A percentile compares a stretch with the other conserved stretches of the same genome.
These are phyloP conservation scores for Sinotaia quadrata DNA, from an alignment of 2,888 invertebrate genomes.

Conservation along the genomic window DNA sequence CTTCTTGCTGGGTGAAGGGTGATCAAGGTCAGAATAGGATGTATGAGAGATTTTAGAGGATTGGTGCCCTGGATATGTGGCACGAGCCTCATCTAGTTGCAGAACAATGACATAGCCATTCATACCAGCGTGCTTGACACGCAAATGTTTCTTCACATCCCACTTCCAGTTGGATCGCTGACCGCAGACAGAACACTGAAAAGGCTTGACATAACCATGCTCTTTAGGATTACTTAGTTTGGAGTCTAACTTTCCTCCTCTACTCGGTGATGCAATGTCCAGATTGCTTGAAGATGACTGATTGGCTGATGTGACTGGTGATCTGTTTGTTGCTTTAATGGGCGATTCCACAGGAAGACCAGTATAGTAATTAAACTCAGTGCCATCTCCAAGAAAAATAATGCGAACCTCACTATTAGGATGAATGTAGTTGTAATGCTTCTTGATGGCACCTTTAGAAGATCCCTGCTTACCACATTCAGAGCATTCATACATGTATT, in stretches of 20 bases:
- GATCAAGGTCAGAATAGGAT: neutral
- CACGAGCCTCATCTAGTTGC: conserved; percentile 64
- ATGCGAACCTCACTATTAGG: conserved; percentile 58
- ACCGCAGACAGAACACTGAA: conserved; percentile 93
- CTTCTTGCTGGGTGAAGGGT: neutral
- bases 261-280: neutral
- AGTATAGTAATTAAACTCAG: conserved; percentile 42
- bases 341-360: conserved; percentile 9
- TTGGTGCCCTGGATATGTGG: conserved; percentile 48
- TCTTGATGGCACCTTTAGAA: conserved; percentile 59
- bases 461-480: conserved; percentile 60
- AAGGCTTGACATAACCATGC: conserved; percentile 76
- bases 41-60: neutral
- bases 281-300: neutral
- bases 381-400: conserved; percentile 53
- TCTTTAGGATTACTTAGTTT: conserved; percentile 51
- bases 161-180: conserved; percentile 97
- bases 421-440: conserved; percentile 64
- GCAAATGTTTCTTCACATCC: conserved; percentile 97
- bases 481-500: conserved; percentile 56
- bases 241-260: neutral
- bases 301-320: neutral
- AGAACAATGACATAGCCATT: conserved; percentile 62
- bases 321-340: neutral
- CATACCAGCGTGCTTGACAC: conserved; percentile 57